Evolutionary conservation across 2,888 invertebrate species (phyloP).

Genomic region (Coleophora deauratella): DNA sequence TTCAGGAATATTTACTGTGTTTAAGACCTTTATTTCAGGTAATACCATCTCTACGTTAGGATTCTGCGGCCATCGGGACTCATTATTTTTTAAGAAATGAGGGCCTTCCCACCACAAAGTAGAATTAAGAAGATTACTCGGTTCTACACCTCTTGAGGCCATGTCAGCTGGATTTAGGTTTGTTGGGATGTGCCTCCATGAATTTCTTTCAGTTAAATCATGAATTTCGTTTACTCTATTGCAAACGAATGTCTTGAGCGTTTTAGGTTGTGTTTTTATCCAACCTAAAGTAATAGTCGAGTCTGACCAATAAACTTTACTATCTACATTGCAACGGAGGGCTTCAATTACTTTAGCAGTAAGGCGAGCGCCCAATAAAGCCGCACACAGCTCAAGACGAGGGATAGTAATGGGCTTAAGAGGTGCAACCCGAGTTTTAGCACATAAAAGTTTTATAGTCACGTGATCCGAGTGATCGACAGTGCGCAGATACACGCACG

Average conservation of each 20-base stretch:
- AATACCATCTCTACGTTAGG: no score
- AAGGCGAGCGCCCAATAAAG: conserved; percentile 14
- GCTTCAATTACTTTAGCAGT: conserved; percentile 5
- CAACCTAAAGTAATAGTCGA: conserved; percentile 11
- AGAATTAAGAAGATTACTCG: neutral
- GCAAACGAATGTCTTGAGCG: no score
- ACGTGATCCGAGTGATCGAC: conserved; percentile 1
- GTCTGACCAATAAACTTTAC: conserved; percentile 10
- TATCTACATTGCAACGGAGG: conserved; percentile 1
- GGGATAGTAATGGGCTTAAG: conserved; percentile 17
- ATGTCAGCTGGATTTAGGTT: conserved; percentile 12
- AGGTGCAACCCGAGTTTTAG: conserved; percentile 16
- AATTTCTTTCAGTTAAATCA: no score
- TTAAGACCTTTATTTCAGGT: no score
- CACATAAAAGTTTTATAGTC: conserved; percentile 10
- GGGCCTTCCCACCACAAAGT: conserved; percentile 8
- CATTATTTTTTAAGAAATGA: neutral
- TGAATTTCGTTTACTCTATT: no score
- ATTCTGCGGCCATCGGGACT: no score
- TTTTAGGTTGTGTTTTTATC: no score
- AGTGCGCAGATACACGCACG: conserved; percentile 12
- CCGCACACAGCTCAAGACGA: conserved; percentile 14
- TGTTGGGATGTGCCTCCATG: no score
- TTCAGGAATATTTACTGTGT: no score
- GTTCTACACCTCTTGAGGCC: conserved; percentile 8